Evolutionary conservation across 1,140 invertebrate genomes (phyloP), one percentile per base, ranked within the genome.

Genomic region (Proctacanthus coquilletti): DNA sequence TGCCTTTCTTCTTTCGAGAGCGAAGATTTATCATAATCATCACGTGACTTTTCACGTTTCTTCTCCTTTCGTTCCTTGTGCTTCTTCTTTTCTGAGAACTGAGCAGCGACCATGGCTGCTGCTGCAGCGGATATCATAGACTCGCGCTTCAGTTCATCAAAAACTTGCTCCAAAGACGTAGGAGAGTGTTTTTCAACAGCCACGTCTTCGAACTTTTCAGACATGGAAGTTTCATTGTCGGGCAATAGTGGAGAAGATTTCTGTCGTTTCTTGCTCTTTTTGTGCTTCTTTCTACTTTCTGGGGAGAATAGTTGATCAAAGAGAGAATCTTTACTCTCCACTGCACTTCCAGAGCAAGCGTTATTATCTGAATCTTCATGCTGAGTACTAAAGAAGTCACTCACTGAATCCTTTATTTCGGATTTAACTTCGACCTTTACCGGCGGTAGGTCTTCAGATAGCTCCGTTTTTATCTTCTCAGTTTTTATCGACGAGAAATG

Each of bases 181-280:
- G 30, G 14, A 30, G 2, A 34, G 8, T 14, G 20, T 19, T 34
- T 30, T 14, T 27, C 2, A 20, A 33, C 23, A 31, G 21, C 20
- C 29, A 8, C 23, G 17, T 36, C 27, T 19, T 18, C 14, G 33
- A 18, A 15, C 23, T 29, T 27, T 34, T 34, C 25, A 36, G 23
- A 23, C 40, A 18, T 52, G 20, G 9, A n/a, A 47, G n/a, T 54
- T 53, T 25, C 42, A 42, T n/a, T 29, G 33, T 14, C 39, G 44
- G 6, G 30, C 21, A 15, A 8, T 0, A 68, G 70, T 14, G 71
- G 60, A 2, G 70, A 70, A 43, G 68, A 72, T 50, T 84, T 84
- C 37, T 77, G 71, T 4, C 76, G 73, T 50, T 81, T 84, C 51
- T 83, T 80, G 49, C 83, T 84, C 61, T 84, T 84, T 53, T 83